phyloP scores from a whole-genome alignment of 1,140 invertebrate genomes.

The Episyrphus balteatus region DNA sequence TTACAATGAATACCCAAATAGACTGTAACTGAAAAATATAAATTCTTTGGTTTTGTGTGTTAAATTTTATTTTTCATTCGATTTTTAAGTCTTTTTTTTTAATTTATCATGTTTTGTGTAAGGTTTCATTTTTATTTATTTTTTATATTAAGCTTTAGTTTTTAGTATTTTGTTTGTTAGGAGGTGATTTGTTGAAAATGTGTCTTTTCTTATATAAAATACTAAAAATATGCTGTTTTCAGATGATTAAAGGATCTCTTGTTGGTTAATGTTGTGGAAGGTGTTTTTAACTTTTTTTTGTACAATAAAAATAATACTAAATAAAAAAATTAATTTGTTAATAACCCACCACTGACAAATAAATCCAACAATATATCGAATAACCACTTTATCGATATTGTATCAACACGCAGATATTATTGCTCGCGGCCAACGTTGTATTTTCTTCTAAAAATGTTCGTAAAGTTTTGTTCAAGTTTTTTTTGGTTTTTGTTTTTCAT shows the following conservation, averaged over 20 bases:
- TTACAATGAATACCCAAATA: slow-evolving; percentile 1
- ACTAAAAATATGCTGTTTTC: not conserved
- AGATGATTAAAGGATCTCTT: not conserved
- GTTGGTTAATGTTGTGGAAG: not conserved
- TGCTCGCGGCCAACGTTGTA: slow-evolving; percentile 30
- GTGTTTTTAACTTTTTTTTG: not conserved
- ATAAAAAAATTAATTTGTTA: not conserved
- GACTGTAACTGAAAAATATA: not conserved
- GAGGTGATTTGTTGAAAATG: not conserved
- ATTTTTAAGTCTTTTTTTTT: not conserved
- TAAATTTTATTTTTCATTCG: not conserved
- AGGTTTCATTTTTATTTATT: not conserved
- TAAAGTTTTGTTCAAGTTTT: too few relatives aligned
- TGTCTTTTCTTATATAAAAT: not conserved
- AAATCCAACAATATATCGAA: not conserved
- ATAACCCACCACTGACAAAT: too few relatives aligned
- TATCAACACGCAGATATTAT: slow-evolving; percentile 38
- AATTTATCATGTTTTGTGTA: too few relatives aligned
- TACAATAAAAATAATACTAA: not conserved
- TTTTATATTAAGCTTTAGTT: not conserved
- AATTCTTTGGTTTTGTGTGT: not conserved
- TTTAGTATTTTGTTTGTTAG: not conserved
- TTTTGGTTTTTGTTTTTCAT: slow-evolving; percentile 8
- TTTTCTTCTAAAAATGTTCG: not conserved
- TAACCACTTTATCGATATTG: not conserved